phyloP scores from a whole-genome alignment of 2,797 vertebrate genomes.

The Limnodromus scolopaceus region DNA sequence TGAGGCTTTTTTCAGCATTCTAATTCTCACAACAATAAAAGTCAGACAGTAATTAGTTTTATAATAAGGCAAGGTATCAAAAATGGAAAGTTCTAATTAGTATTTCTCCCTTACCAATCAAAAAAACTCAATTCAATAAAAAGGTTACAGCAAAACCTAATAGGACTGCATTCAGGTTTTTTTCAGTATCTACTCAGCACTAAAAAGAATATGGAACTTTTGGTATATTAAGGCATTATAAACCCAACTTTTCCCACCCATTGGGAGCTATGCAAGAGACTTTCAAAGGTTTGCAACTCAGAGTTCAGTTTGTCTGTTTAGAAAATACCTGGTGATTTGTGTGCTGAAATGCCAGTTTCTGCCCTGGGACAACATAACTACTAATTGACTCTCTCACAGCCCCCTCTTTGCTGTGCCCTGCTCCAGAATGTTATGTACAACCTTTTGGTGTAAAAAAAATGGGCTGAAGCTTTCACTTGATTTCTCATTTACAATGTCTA shows the following conservation, averaged over 20 bases:
- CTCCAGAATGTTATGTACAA: background rate
- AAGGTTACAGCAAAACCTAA: slow-evolving; percentile 9
- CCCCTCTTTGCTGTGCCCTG: background rate
- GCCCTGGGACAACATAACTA: background rate
- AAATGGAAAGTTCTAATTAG: slow-evolving; percentile 30
- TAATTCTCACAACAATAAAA: slow-evolving; percentile 54
- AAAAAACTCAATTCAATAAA: background rate
- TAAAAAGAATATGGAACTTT: background rate
- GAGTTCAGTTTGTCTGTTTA: background rate
- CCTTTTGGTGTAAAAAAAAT: background rate
- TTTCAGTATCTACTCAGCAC: background rate
- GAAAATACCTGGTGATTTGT: background rate
- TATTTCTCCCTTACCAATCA: background rate
- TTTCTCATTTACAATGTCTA: background rate
- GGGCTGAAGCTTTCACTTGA: background rate
- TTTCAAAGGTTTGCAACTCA: background rate
- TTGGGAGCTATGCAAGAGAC: background rate
- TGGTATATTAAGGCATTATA: background rate
- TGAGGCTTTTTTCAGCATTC: background rate
- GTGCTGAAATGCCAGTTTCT: background rate
- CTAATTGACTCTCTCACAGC: background rate
- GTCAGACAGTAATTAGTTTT: slow-evolving; percentile 54
- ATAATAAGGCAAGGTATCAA: slow-evolving; percentile 36
- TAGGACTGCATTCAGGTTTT: background rate
- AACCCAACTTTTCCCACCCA: background rate